Conservation (phyloP, 2,888 invertebrate species). For the Steinernema carpocapsae region DNA sequence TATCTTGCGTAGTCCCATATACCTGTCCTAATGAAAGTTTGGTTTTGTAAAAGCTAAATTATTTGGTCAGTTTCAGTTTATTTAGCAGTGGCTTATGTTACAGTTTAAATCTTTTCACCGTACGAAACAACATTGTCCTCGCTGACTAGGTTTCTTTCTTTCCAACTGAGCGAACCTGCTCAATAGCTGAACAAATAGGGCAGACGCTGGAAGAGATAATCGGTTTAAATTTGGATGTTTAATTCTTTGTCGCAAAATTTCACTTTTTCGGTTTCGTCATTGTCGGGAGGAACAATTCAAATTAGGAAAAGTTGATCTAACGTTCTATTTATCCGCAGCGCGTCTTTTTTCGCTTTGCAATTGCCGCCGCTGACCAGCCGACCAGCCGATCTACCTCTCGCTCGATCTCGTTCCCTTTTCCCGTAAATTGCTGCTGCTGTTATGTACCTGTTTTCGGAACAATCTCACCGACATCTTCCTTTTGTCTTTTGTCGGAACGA, state of each 20-base stretch:
- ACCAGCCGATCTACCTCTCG: conserved; percentile 5
- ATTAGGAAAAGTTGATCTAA: conserved; percentile 24
- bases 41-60: too few relatives aligned
- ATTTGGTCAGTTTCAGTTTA: too few relatives aligned
- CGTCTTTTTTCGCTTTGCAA: conserved; percentile 29
- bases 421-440: neutral
- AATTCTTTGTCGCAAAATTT: conserved; percentile 29
- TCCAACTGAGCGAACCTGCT: too few relatives aligned
- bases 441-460: conserved; percentile 26
- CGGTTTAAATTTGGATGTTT: neutral
- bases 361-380: neutral
- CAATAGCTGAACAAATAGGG: conserved; percentile 3
- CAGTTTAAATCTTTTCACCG: too few relatives aligned
- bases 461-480: conserved; percentile 23
- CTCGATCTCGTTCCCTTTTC: conserved; percentile 18
- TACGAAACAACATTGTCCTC: too few relatives aligned
- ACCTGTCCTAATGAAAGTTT: too few relatives aligned
- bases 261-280: conserved; percentile 15
- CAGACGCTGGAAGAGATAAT: neutral
- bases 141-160: too few relatives aligned
- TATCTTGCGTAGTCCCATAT: too few relatives aligned
- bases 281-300: conserved; percentile 21
- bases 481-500: conserved; percentile 28
- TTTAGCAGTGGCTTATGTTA: too few relatives aligned
- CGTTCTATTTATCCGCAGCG: conserved; percentile 30